phyloP scores from a whole-genome alignment of 2,888 invertebrate species.

The Chironomus tentans region DNA sequence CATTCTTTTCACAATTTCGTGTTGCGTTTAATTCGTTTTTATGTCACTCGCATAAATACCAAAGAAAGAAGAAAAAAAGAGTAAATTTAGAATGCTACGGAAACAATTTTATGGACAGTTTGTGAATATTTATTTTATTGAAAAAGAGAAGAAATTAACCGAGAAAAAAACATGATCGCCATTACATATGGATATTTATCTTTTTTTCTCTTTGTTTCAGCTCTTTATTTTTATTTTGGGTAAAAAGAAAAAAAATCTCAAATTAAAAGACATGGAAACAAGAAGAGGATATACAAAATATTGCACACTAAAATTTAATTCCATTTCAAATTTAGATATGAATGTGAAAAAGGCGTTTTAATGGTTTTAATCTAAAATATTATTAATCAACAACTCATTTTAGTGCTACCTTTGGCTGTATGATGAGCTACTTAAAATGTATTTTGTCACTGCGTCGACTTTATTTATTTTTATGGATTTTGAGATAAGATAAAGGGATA shows the following conservation, averaged over 20 bases:
- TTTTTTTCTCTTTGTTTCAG: too few species aligned
- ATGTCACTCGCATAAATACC: background rate
- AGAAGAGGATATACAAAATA: background rate
- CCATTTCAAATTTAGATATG: background rate
- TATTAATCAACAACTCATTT: background rate
- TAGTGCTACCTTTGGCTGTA: background rate
- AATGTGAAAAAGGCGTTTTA: background rate
- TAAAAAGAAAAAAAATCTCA: background rate
- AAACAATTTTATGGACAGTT: too few species aligned
- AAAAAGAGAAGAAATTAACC: too few species aligned
- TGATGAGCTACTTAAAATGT: too few species aligned
- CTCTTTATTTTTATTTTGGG: too few species aligned
- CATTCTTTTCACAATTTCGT: conserved; percentile 1
- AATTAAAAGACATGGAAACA: background rate
- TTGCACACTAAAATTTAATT: conserved; percentile 19
- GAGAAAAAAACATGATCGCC: too few species aligned
- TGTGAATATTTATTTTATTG: too few species aligned
- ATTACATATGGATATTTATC: too few species aligned
- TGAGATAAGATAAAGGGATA: too few species aligned
- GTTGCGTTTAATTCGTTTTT: background rate
- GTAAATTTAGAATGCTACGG: too few species aligned
- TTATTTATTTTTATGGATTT: too few species aligned
- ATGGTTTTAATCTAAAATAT: background rate
- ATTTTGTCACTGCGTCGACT: too few species aligned
- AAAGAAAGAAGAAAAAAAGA: background rate